Evolutionary conservation across 2,797 vertebrate genomes (phyloP).

Genomic region (Sylvilagus floridanus): DNA sequence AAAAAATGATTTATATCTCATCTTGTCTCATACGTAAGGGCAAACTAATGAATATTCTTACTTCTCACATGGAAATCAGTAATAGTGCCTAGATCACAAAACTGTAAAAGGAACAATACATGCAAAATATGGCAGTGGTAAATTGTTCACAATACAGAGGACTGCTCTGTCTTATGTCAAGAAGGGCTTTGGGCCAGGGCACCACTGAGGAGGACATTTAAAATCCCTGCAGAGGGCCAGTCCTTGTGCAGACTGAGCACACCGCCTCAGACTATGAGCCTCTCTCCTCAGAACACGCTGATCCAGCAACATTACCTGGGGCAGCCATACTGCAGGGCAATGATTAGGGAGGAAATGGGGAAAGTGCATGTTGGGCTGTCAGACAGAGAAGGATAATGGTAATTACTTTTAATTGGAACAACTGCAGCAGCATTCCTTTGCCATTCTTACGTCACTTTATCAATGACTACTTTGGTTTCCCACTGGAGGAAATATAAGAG

Average conservation of each 20-base stretch:
- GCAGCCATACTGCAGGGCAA: background rate
- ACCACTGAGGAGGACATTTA: background rate
- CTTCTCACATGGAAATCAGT: background rate
- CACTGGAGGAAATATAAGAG: slow-evolving; percentile 9
- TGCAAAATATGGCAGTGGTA: background rate
- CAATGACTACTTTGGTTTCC: background rate
- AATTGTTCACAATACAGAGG: background rate
- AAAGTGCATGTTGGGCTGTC: background rate
- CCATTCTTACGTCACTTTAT: background rate
- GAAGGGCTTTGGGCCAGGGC: background rate
- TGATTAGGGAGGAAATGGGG: background rate
- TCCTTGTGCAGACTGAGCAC: background rate
- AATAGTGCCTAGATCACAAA: background rate
- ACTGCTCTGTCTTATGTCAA: background rate
- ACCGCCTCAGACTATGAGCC: background rate
- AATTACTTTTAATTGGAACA: slow-evolving; percentile 1
- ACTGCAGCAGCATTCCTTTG: slow-evolving; percentile 10
- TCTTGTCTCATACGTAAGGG: background rate
- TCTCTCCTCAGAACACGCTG: background rate
- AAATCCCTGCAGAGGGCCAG: background rate
- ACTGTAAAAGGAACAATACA: background rate
- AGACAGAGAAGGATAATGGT: background rate
- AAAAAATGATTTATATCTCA: background rate
- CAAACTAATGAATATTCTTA: background rate
- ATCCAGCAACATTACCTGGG: background rate